phyloP scores from a whole-genome alignment of 2,797 vertebrate genomes.

The Phrynocephalus vlangalii region DNA sequence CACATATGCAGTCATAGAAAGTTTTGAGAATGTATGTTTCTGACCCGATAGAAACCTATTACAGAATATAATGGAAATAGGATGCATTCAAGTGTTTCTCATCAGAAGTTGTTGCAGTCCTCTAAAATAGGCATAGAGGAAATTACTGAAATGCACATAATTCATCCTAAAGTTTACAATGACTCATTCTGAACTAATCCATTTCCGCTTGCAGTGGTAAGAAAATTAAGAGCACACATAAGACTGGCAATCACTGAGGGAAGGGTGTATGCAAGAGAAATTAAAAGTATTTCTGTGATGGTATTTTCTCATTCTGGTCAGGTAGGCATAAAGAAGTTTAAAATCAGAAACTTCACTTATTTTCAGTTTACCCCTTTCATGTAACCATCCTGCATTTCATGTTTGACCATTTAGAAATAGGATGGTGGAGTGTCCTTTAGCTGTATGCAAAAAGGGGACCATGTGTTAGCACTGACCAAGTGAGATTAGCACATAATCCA shows the following conservation, averaged over 20 bases:
- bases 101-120: neutral
- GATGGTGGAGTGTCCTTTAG: neutral
- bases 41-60: slow-evolving; percentile 16
- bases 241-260: slow-evolving; percentile 4
- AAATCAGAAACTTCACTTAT: neutral
- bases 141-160: slow-evolving; percentile 19
- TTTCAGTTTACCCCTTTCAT: too few species aligned
- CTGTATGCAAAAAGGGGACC: neutral
- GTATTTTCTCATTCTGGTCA: neutral
- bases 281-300: slow-evolving; percentile 8
- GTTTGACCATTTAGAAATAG: neutral
- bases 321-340: neutral
- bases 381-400: neutral
- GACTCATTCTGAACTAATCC: slow-evolving; percentile 16
- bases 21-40: slow-evolving; percentile 9
- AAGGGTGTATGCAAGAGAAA: neutral
- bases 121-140: slow-evolving; percentile 15
- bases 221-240: neutral
- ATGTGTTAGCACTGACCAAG: neutral
- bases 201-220: slow-evolving; percentile 31
- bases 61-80: slow-evolving; percentile 12
- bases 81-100: slow-evolving; percentile 22
- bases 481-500: neutral
- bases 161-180: slow-evolving; percentile 21
- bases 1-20: neutral